phyloP scores from a whole-genome alignment of 2,113 vertebrate species.

The Anthoscopus minutus region DNA sequence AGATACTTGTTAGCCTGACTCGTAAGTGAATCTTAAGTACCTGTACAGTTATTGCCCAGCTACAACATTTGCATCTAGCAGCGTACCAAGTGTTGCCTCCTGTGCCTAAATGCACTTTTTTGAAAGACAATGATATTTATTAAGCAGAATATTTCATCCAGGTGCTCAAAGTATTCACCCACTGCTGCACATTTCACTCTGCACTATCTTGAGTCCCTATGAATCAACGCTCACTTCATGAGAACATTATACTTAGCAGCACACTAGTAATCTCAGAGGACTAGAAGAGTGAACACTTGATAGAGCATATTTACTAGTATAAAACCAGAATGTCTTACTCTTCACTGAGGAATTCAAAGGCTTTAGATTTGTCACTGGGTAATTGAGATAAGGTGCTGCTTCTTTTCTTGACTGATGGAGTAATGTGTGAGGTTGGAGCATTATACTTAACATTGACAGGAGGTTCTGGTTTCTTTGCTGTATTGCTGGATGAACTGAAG shows the following conservation, averaged over 20 bases:
- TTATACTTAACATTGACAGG: conserved; percentile 97
- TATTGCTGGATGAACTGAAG: conserved; percentile 90
- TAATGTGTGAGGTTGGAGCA: conserved; percentile 92
- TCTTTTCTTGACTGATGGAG: conserved; percentile 93
- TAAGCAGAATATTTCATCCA: not conserved
- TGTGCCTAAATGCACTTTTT: not conserved
- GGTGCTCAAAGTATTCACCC: not conserved
- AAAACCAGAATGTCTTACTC: conserved; percentile 79
- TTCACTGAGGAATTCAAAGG: conserved; percentile 97
- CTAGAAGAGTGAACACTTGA: not conserved
- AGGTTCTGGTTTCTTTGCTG: conserved; percentile 88
- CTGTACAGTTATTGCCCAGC: not conserved
- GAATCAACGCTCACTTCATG: not conserved
- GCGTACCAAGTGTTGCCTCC: not conserved
- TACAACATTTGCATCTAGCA: not conserved
- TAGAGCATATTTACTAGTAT: not conserved
- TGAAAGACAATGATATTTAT: not conserved
- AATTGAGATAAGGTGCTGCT: conserved; percentile 93
- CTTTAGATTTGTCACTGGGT: conserved; percentile 95
- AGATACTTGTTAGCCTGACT: not conserved
- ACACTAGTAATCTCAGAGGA: not conserved
- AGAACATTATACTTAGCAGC: not conserved
- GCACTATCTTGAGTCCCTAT: not conserved
- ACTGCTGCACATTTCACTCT: not conserved
- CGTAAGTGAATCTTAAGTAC: not conserved